A percentile compares a stretch with the other conserved stretches of the same genome.
Evolutionary conservation across 1,140 invertebrate genomes (phyloP).

Genomic region (Eubasilissa regina): DNA sequence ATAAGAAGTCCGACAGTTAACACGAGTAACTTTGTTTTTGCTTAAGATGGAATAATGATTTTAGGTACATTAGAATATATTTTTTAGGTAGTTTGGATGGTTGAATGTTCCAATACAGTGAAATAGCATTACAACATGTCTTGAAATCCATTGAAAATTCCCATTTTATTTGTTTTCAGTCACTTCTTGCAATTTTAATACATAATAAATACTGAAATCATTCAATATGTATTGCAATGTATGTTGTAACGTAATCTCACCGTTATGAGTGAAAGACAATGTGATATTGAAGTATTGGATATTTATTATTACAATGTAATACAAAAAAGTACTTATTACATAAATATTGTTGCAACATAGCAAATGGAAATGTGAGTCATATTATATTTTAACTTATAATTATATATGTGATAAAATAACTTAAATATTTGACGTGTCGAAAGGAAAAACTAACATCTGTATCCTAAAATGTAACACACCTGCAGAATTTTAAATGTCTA

Average conservation of each 20-base stretch:
- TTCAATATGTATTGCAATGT: too few species aligned
- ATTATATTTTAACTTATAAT: slow-evolving; percentile 15
- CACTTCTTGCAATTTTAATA: too few species aligned
- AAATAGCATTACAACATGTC: too few species aligned
- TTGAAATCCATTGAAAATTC: too few species aligned
- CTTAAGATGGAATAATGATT: too few species aligned
- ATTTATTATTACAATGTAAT: slow-evolving; percentile 40
- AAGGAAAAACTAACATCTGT: slow-evolving; percentile 5
- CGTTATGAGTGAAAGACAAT: slow-evolving; percentile 25
- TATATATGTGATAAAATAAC: slow-evolving; percentile 29
- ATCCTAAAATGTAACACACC: background rate
- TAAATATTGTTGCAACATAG: slow-evolving; percentile 28
- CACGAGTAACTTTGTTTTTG: too few species aligned
- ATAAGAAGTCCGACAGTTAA: too few species aligned
- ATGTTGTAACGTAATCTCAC: too few species aligned
- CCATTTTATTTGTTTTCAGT: too few species aligned
- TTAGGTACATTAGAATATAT: background rate
- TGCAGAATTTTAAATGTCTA: background rate
- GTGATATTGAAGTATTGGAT: slow-evolving; percentile 39
- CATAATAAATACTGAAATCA: too few species aligned
- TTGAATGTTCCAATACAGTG: background rate
- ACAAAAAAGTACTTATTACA: slow-evolving; percentile 39
- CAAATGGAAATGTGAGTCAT: slow-evolving; percentile 27
- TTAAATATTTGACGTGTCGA: background rate
- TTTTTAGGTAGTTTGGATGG: background rate